phyloP scores from a whole-genome alignment of 2,113 vertebrate genomes.

The Atractosteus spatula region DNA sequence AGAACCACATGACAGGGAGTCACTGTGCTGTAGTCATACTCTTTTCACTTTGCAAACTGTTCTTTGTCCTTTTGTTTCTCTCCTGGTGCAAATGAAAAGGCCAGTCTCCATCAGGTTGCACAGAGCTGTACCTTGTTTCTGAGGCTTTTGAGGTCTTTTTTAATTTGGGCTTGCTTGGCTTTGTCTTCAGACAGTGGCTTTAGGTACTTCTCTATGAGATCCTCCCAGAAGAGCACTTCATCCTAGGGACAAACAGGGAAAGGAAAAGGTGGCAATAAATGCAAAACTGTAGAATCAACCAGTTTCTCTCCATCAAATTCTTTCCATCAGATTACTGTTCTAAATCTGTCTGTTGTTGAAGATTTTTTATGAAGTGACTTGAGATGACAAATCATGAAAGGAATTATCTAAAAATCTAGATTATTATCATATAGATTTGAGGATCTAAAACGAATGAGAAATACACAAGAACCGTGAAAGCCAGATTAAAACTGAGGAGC shows the following conservation, averaged over 20 bases:
- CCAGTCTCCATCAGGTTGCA: too few relatives aligned
- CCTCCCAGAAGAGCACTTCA: slow-evolving; percentile 47
- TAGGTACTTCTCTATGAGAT: slow-evolving; percentile 46
- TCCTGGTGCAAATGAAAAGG: too few relatives aligned
- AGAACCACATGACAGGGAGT: too few relatives aligned
- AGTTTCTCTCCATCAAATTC: neutral
- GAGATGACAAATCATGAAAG: too few relatives aligned
- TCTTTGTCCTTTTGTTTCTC: too few relatives aligned
- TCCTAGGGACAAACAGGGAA: slow-evolving; percentile 35
- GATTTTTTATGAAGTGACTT: neutral
- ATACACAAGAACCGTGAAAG: too few relatives aligned
- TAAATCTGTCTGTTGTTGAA: neutral
- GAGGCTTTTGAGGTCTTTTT: slow-evolving; percentile 38
- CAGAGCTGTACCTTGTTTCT: slow-evolving; percentile 52
- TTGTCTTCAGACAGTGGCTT: slow-evolving; percentile 49
- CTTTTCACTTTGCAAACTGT: too few relatives aligned
- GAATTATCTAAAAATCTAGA: too few relatives aligned
- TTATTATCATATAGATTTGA: too few relatives aligned
- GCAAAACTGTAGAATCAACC: neutral
- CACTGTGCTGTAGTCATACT: too few relatives aligned
- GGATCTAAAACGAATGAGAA: too few relatives aligned
- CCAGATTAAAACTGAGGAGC: neutral
- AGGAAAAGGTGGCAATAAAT: neutral
- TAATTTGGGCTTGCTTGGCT: slow-evolving; percentile 40
- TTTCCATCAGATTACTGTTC: neutral